Evolutionary conservation across 2,888 invertebrate genomes (phyloP), one percentile per base, ranked within the genome.

Genomic region (Ophion ellenae): DNA sequence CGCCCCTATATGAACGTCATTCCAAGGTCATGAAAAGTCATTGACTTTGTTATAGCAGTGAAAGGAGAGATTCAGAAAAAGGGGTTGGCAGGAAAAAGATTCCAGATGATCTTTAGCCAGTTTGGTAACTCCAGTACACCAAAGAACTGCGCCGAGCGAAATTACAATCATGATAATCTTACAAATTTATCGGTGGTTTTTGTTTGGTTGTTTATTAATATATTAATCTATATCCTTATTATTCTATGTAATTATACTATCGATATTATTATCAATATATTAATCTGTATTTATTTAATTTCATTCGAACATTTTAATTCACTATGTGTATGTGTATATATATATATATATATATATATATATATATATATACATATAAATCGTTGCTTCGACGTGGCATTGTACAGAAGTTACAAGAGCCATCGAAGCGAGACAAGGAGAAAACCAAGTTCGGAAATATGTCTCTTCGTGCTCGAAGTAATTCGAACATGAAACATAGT

Each of bases 401-500:
- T 61, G 28, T 70, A 36, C 45, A 45, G 66, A 75, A 74, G 64
- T 66, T 81, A 59, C 47, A 17, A 69, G 47, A 53, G 4, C 57
- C 53, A 59, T 70, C 70, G 61, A 78, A 36, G 28, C 78, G 66
- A 75, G 53, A 14, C 14, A 53, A 57, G 73, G 69, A 61, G 67
- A 78, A 71, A 76, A 81, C 32, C 73, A 63, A 53, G 69, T 64
- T 70, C n/a, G 53, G 24, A 64, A 28, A 83, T 74, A 77, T 28
- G 53, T n/a, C 47, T 11, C 32, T 57, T 53, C 53, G 53, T 53
- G 53, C 45, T n/a, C 20, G 78, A 36, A 28, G 28, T 45, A 45
- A 70, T 79, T 74, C 77, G 57, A 73, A 81, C 45, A 63, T 63
- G 59, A 85, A 81, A 66, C 63, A 32, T 53, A 61, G 57, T 81